Percentiles rank a stretch among this genome's conserved stretches.
Evolutionary conservation across 2,888 invertebrate genomes (phyloP).

Genomic region (Chironomus tentans): DNA sequence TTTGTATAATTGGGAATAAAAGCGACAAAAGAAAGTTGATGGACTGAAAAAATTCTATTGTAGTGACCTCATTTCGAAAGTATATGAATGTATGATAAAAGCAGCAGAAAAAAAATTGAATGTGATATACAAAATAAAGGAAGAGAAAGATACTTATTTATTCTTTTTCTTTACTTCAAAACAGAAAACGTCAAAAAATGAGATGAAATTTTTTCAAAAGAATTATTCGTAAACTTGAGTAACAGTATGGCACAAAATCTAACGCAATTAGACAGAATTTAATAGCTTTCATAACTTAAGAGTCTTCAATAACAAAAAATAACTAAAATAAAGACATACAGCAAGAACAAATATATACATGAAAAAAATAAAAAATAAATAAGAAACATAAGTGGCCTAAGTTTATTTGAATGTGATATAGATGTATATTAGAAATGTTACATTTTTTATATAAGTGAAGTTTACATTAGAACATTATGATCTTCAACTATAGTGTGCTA

Average conservation of each 20-base stretch:
- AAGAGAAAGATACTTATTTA: neutral
- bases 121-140: neutral
- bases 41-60: neutral
- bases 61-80: neutral
- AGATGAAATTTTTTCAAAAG: no score
- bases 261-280: no score
- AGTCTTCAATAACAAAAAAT: neutral
- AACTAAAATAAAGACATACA: neutral
- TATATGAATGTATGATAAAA: neutral
- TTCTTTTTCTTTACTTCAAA: no score
- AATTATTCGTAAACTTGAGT: no score
- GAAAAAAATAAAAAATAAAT: neutral
- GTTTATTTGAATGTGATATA: neutral
- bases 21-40: conserved; percentile 10
- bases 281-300: neutral
- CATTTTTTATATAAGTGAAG: no score
- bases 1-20: neutral
- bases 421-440: neutral
- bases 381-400: neutral
- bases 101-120: neutral
- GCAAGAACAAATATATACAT: neutral
- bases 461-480: no score
- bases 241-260: no score
- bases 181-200: no score
- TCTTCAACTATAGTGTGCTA: no score